Evolutionary conservation across 1,140 invertebrate genomes (phyloP).

Genomic region (Neodiprion fabricii): DNA sequence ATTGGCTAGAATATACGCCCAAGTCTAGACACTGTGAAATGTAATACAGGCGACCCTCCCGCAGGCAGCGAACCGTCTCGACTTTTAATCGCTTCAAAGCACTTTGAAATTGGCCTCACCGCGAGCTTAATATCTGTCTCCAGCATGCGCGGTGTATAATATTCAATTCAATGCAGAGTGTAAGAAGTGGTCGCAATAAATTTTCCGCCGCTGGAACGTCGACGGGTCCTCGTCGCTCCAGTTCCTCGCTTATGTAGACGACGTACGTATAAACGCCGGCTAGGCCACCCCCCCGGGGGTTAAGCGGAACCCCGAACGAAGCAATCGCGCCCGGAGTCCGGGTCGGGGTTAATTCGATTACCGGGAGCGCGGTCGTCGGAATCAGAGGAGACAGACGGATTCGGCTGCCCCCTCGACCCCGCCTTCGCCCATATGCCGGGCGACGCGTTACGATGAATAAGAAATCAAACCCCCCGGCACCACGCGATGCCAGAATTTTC

Average conservation of each 20-base stretch:
- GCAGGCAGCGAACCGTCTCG: no score
- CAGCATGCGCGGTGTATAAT: no score
- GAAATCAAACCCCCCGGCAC: neutral
- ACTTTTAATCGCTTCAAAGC: no score
- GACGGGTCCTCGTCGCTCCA: neutral
- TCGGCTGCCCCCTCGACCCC: constrained; percentile 31
- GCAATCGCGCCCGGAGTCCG: constrained; percentile 56
- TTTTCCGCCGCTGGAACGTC: neutral
- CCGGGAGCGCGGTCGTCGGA: constrained; percentile 37
- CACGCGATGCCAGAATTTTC: no score
- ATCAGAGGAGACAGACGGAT: constrained; percentile 4
- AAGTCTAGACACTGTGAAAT: no score
- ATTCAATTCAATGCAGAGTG: no score
- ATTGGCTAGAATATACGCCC: no score
- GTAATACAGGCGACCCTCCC: no score
- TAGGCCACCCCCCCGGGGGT: constrained; percentile 2
- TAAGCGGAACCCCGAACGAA: neutral
- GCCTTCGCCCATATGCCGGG: constrained; percentile 25
- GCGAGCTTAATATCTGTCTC: no score
- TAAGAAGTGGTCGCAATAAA: neutral
- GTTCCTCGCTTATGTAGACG: neutral
- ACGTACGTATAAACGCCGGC: neutral
- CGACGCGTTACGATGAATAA: constrained; percentile 6
- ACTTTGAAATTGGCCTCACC: no score
- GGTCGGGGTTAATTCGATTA: constrained; percentile 55